These are phyloP conservation scores for Ectemnius lituratus DNA, from an alignment of 2,888 invertebrate species.

Conservation along the genomic window DNA sequence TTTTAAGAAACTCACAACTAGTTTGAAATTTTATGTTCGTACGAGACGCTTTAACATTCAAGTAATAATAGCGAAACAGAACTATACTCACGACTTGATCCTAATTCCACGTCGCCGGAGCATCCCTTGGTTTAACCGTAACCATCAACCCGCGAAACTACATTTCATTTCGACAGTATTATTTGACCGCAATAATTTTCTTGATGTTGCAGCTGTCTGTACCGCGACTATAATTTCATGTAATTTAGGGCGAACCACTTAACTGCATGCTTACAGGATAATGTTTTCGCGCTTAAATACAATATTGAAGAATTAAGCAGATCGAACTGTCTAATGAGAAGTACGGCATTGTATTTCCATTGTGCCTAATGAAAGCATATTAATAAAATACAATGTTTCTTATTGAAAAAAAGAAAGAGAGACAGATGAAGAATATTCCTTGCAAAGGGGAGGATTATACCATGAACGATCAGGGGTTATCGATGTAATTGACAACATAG, in stretches of 20 bases:
- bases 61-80: constrained; percentile 34
- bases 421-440: constrained; percentile 4
- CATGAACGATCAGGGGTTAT: background rate
- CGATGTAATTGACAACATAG: constrained; percentile 9
- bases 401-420: background rate
- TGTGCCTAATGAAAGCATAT: constrained; percentile 54
- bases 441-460: constrained; percentile 2
- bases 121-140: background rate
- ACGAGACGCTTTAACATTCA: constrained; percentile 26
- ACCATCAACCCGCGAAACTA: constrained; percentile 16
- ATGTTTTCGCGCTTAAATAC: constrained; percentile 13
- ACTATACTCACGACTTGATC: constrained; percentile 11
- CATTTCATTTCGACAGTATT: constrained; percentile 63
- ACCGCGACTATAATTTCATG: constrained; percentile 2
- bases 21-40: constrained; percentile 34
- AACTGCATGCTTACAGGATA: constrained; percentile 11
- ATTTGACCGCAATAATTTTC: constrained; percentile 44
- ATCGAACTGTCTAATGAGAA: constrained; percentile 2
- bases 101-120: background rate
- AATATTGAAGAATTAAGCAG: background rate
- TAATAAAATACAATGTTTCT: constrained; percentile 20
- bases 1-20: constrained; percentile 31
- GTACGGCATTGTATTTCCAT: constrained; percentile 32
- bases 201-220: constrained; percentile 50
- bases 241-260: background rate